Evolutionary conservation across 2,797 vertebrate species (phyloP).

Genomic region (Leontocebus nigricollis): DNA sequence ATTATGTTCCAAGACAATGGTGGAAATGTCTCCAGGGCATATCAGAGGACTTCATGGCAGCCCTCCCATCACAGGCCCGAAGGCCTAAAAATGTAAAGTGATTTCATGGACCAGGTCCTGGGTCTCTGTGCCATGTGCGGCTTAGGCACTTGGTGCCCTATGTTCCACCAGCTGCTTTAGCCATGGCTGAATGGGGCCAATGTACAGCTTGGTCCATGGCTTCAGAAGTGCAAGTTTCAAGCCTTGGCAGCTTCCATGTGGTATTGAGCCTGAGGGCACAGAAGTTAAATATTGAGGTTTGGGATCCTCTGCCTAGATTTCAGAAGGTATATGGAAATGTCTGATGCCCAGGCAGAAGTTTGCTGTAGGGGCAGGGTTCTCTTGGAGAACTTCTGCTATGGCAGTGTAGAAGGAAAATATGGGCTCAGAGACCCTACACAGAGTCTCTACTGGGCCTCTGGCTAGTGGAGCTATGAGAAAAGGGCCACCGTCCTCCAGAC

Average conservation of each 20-base stretch:
- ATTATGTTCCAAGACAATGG: neutral
- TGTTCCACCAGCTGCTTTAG: neutral
- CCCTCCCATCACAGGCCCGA: neutral
- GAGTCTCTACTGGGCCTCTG: neutral
- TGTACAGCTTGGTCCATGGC: neutral
- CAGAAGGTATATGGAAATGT: neutral
- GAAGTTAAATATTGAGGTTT: neutral
- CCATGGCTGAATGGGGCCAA: neutral
- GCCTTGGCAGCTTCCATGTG: neutral
- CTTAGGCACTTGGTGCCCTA: neutral
- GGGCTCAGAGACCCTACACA: neutral
- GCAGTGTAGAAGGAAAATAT: neutral
- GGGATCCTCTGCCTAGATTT: neutral
- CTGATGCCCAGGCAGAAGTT: neutral
- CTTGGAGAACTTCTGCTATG: neutral
- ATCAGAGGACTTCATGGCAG: neutral
- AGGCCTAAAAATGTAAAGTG: neutral
- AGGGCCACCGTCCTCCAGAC: neutral
- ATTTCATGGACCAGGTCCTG: neutral
- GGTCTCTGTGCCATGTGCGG: neutral
- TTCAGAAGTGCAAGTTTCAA: neutral
- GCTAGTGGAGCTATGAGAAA: neutral
- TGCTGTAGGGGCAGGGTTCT: neutral
- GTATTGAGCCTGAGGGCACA: neutral
- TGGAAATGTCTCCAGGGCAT: neutral